These are phyloP conservation scores for Lepidotrigona ventralis DNA, from an alignment of 1,140 invertebrate genomes.

Conservation along the genomic window DNA sequence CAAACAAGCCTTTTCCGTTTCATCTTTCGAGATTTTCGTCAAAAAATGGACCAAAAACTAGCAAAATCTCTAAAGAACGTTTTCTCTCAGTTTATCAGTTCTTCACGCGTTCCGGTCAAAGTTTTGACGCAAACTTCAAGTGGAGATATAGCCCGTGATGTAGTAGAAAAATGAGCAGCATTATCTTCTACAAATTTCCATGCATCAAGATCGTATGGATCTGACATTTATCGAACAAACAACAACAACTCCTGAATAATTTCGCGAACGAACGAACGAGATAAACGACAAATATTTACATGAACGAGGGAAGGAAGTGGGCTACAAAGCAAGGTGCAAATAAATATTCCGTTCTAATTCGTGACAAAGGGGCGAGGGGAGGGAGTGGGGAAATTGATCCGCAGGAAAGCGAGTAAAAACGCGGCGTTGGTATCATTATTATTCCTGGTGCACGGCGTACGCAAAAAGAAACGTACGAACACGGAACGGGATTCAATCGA, in stretches of 20 bases:
- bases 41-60: too few species aligned
- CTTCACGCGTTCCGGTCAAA: too few species aligned
- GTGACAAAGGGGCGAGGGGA: neutral
- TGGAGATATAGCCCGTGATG: too few species aligned
- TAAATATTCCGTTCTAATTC: neutral
- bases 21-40: too few species aligned
- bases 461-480: constrained; percentile 23
- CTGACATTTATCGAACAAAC: too few species aligned
- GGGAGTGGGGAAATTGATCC: neutral
- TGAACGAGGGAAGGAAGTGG: neutral
- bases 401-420: neutral
- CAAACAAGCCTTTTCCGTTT: too few species aligned
- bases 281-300: neutral
- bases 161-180: too few species aligned
- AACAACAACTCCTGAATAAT: neutral
- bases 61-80: too few species aligned
- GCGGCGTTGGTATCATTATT: neutral
- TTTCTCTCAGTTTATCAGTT: too few species aligned
- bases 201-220: too few species aligned
- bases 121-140: too few species aligned
- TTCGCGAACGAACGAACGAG: neutral
- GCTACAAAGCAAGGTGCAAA: neutral
- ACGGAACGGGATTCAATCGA: constrained; percentile 15
- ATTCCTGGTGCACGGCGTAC: neutral
- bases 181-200: too few species aligned